Conservation (phyloP, 2,797 vertebrate genomes). For the Sebastes kiyomatsui region DNA sequence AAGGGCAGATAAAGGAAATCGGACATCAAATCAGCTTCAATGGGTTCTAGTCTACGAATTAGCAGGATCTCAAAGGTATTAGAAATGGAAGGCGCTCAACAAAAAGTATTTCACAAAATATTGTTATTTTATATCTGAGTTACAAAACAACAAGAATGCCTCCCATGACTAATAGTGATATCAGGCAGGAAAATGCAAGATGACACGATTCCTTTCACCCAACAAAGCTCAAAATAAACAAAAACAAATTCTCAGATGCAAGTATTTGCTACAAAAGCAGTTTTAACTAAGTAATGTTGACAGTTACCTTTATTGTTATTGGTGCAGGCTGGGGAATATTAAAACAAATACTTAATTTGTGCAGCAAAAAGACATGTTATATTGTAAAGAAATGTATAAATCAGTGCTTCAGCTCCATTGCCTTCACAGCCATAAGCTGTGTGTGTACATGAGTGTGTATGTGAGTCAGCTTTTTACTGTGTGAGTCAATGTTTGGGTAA, state of each 20-base stretch:
- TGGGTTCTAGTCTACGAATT: conserved; percentile 66
- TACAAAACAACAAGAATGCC: conserved; percentile 52
- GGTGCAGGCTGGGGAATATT: conserved; percentile 85
- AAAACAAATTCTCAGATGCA: conserved; percentile 74
- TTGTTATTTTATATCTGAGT: conserved; percentile 15
- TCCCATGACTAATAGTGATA: conserved; percentile 77
- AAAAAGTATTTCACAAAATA: neutral
- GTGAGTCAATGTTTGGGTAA: conserved; percentile 11
- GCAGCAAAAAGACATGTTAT: conserved; percentile 71
- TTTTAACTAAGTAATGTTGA: conserved; percentile 75
- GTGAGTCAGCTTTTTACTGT: neutral
- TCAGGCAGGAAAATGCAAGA: conserved; percentile 71
- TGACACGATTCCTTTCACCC: conserved; percentile 57
- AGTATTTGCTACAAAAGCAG: conserved; percentile 66
- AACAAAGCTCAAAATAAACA: conserved; percentile 64
- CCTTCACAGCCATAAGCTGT: conserved; percentile 11
- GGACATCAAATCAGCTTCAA: conserved; percentile 49
- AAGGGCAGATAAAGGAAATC: conserved; percentile 36
- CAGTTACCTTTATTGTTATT: conserved; percentile 87
- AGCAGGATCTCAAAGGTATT: conserved; percentile 63
- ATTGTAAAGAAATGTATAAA: conserved; percentile 33
- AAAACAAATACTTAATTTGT: conserved; percentile 78
- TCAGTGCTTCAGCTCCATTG: conserved; percentile 26
- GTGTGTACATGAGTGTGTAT: neutral
- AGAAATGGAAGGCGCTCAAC: conserved; percentile 73